Base-by-base conservation (phyloP, 2,888 invertebrate genomes). In the Caenorhabditis auriculariae region DNA sequence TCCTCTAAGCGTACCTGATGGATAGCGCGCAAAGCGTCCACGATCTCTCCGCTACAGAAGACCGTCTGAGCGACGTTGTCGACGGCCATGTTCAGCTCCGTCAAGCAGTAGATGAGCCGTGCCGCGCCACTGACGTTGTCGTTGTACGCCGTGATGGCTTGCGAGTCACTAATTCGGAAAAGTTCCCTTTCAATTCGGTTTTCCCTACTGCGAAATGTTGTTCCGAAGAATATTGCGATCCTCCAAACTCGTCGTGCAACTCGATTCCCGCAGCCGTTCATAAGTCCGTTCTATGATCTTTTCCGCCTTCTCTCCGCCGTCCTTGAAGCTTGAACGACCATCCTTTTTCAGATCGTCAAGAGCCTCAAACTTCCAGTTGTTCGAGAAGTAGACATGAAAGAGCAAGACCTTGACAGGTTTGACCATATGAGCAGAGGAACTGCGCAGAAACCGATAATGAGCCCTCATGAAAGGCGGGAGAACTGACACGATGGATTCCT, bases 391-490 rank as follows among this genome's bases (percentile, higher is more conserved):
- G n/a, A 35, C 38, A 15, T 21, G 37, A 15, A 15, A 17, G 23
- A n/a, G n/a, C n/a, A n/a, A n/a, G 35, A 69, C 69, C 47, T 44
- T 60, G 32, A 77, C 66, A 2, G 53, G 43, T 0, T 60, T 41
- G 4, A 77, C 68, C 23, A 77, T 48, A 39, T 63, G 35, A 2
- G 76, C 73, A 29, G 42, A 60, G 12, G 74, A 54, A n/a, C 61
- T 54, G 21, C 70, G 54, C 28, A 77, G 46, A 51, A 64, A 75
- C 41, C 76, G 88, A 85, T 95, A 96, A 84, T 98, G 96, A 52
- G 91, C 88, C 51, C 90, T 85, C 0, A 92, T 92, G 82, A 93
- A 91, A 66, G 92, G 90, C 54, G 94, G 93, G 81, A 98, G 89
- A 49, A 96, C 85, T 6, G 93, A 90, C 63, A 91, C 85, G 87